These are phyloP conservation scores for Lepus oiostolus DNA, from an alignment of 2,797 vertebrate species.

Conservation along the genomic window DNA sequence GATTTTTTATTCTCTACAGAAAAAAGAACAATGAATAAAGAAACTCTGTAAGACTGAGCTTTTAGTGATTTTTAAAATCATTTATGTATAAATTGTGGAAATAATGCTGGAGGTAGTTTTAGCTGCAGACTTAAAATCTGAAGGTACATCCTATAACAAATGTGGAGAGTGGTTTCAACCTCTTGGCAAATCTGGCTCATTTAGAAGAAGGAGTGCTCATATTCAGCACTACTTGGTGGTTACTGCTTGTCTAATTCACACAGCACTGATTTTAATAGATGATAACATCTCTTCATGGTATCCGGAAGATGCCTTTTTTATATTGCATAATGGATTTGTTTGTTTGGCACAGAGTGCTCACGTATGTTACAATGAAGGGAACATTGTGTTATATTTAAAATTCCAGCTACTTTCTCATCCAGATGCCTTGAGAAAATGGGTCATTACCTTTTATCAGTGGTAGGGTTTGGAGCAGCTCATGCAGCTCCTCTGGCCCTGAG, in stretches of 20 bases:
- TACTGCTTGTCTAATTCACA: background rate
- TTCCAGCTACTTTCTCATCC: background rate
- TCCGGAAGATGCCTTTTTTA: slow-evolving; percentile 7
- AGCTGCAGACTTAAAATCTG: background rate
- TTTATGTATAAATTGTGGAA: background rate
- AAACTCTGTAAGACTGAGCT: background rate
- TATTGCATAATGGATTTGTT: slow-evolving; percentile 3
- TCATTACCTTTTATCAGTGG: background rate
- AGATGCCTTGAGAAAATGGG: background rate
- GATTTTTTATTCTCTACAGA: background rate
- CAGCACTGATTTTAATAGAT: slow-evolving; percentile 1
- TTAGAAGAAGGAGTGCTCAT: slow-evolving; percentile 19
- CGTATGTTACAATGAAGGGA: background rate
- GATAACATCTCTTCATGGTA: background rate
- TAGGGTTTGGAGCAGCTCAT: background rate
- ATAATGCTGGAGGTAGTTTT: background rate
- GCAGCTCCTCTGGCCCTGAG: background rate
- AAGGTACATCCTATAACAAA: background rate
- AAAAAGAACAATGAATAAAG: slow-evolving; percentile 26
- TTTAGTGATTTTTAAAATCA: background rate
- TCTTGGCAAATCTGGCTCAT: background rate
- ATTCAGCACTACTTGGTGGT: background rate
- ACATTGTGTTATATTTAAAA: slow-evolving; percentile 28
- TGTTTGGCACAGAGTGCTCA: slow-evolving; percentile 12
- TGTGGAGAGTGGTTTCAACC: background rate